Base-by-base conservation (phyloP, 2,113 vertebrate species). In the Phycodurus eques region DNA sequence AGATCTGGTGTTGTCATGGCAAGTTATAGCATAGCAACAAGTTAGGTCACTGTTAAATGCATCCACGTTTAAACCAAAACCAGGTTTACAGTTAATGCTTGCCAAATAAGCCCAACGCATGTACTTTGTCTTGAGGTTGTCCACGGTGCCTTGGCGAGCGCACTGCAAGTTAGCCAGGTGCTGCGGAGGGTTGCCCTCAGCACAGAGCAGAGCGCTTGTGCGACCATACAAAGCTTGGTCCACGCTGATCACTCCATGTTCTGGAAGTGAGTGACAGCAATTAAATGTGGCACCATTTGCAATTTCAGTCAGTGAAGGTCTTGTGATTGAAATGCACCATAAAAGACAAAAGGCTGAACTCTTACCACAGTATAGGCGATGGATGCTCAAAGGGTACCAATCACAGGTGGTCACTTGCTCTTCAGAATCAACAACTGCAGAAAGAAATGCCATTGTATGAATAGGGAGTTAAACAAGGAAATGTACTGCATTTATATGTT, bases 331-430 rank as follows among this genome's bases (percentile, higher is more conserved):
- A 22, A 56, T 10, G 2, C 20, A 56, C 17, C 1, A 53, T 47
- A 47, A 47, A 5, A 49, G 15, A 15, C 12, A 49, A 49, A 49
- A 49, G 0, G 0, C 2, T 20, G 9, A 15, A 60, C 12, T 54
- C 74, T 11, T 75, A 85, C 82, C 79, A 63, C 81, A 83, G 67
- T 59, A 71, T 17, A 86, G 67, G 4, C 49, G 70, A 20, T 85
- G 84, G 8, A 80, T 68, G 12, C 14, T 1, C 0, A 20, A 27
- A 47, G 1, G 2, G 44, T 8, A 9, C 14, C 2, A 33, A 0
- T 5, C 6, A 67, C 84, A 83, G 5, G 78, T 83, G 15, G 64
- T 75, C 11, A 71, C 67, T 13, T 49, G 63, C 43, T 66, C 43
- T 46, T 1, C 12, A 14, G n/a, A 13, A 61, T 61, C 7, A 27